Conservation (phyloP, 2,113 vertebrate genomes). For the Hyperoodon ampullatus region DNA sequence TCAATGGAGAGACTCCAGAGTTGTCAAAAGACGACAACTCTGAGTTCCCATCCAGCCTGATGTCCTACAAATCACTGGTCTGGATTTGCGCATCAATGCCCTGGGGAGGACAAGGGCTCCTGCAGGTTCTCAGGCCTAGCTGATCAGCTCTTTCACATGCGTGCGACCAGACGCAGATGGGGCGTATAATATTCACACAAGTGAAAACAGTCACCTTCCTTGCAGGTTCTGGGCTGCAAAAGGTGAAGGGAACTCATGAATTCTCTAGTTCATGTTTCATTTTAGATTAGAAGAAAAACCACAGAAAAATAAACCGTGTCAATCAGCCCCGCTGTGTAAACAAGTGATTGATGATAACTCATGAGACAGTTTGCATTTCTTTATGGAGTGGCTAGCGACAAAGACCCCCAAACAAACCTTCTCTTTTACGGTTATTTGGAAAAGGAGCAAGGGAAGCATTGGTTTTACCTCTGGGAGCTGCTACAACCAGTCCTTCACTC, state of each 20-base stretch:
- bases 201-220: slow-evolving; percentile 17
- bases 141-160: not conserved
- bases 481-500: not conserved
- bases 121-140: not conserved
- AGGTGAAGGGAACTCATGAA: slow-evolving; percentile 59
- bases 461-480: slow-evolving; percentile 67
- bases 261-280: slow-evolving; percentile 72
- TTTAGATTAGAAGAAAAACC: slow-evolving; percentile 69
- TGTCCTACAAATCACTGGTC: too few species aligned
- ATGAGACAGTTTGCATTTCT: slow-evolving; percentile 60
- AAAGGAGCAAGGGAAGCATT: slow-evolving; percentile 72
- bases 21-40: not conserved
- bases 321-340: slow-evolving; percentile 74
- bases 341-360: slow-evolving; percentile 62
- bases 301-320: slow-evolving; percentile 76
- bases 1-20: not conserved
- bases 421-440: slow-evolving; percentile 67
- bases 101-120: not conserved
- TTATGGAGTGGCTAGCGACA: slow-evolving; percentile 49
- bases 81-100: not conserved
- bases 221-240: slow-evolving; percentile 64
- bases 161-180: not conserved
- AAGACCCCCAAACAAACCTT: slow-evolving; percentile 67
- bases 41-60: not conserved
- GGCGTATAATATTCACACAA: not conserved